These are phyloP conservation scores for Drosophila arizonae DNA, from an alignment of 1,140 invertebrate species.

Conservation along the genomic window DNA sequence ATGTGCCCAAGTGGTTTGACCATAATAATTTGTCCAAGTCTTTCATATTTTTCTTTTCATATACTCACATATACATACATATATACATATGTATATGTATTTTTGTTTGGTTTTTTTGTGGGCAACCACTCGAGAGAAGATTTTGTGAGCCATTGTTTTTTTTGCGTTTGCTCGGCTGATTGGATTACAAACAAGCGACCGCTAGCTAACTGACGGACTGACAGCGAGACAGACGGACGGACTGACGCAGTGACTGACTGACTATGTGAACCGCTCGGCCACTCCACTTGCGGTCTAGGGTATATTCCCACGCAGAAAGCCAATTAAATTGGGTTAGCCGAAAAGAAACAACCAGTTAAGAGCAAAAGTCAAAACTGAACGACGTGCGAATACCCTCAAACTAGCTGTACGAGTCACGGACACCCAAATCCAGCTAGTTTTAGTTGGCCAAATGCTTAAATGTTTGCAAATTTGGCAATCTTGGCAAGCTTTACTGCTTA, in stretches of 20 bases:
- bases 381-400: background rate
- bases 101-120: slow-evolving; percentile 1
- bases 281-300: slow-evolving; percentile 23
- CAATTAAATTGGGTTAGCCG: slow-evolving; percentile 64
- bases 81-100: background rate
- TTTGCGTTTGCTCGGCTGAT: slow-evolving; percentile 41
- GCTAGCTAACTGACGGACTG: slow-evolving; percentile 33
- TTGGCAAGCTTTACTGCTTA: no score
- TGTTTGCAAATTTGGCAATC: no score
- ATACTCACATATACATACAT: background rate
- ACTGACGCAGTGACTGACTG: background rate
- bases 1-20: slow-evolving; percentile 44
- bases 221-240: background rate
- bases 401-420: background rate
- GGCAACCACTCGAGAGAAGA: slow-evolving; percentile 36
- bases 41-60: background rate
- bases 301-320: slow-evolving; percentile 61
- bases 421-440: no score
- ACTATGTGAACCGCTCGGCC: slow-evolving; percentile 13
- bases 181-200: slow-evolving; percentile 49
- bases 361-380: background rate
- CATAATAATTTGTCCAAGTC: slow-evolving; percentile 49
- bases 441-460: no score
- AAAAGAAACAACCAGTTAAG: slow-evolving; percentile 13
- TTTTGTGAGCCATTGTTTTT: slow-evolving; percentile 16